Evolutionary conservation across 1,140 invertebrate genomes (phyloP), one percentile per base, ranked within the genome.

Genomic region (Ips typographus): DNA sequence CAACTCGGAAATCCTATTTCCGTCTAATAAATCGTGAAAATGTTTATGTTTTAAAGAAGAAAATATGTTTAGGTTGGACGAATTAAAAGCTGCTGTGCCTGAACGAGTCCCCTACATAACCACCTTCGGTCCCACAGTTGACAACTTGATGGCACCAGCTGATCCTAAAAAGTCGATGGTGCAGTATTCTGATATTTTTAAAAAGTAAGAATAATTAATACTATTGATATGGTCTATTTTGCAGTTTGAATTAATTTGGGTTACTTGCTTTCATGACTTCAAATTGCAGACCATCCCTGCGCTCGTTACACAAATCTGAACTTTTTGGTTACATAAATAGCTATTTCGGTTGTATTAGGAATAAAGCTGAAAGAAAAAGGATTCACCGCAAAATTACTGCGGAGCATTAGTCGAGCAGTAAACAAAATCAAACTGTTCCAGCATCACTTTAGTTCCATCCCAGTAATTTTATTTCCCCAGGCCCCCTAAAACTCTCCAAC

Each of bases 81-180:
- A 95, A 76, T 85, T 96, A 53, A 89, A 92, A 73, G 85, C 84
- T 40, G 88, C 90, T 39, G 85, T 85, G 61, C 85, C 87, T 36
- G 74, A 84, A 36, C 84, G 86, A 6, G 84, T 87, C 22, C 83
- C 86, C 68, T 91, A 90, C 77, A 84, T 87, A 73, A 90, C 90
- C 37, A 84, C 87, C 7, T 88, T 93, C 74, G 94, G 92, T 39
- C 94, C 91, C 51, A 87, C 91, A 53, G 88, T 96, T 43, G 93
- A 97, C 78, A 90, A 91, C 36, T 87, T 89, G 8, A 90, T 95
- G 57, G 89, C 95, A 74, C 90, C 91, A 4, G 90, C 89, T 75
- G 89, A 92, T 76, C 91, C 91, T 4, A 80, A 85, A 38, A 85
- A 87, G 73, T 84, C 88, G 59, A 93, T 93, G 90, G 85, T 84